Evolutionary conservation across 2,113 vertebrate genomes (phyloP).

Genomic region (Sinocyclocheilus anshuiensis): DNA sequence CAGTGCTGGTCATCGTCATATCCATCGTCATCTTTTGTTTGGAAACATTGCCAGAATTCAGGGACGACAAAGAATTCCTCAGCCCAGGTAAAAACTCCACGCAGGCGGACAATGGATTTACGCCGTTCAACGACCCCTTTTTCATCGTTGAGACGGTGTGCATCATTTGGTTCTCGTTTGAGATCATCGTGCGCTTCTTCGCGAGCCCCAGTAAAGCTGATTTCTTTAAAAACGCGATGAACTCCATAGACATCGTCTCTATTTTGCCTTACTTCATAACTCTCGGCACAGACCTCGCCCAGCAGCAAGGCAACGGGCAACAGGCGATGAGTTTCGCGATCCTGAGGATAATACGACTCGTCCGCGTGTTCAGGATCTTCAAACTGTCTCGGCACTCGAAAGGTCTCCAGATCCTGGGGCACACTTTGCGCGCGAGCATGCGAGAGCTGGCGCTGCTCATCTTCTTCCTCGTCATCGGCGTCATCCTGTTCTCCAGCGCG

Average conservation of each 20-base stretch:
- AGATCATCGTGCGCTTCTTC: constrained; percentile 95
- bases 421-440: constrained; percentile 96
- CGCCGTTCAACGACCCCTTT: constrained; percentile 96
- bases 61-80: constrained; percentile 89
- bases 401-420: constrained; percentile 97
- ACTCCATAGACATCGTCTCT: constrained; percentile 98
- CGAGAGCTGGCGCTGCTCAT: constrained; percentile 96
- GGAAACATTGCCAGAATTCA: constrained; percentile 94
- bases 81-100: constrained; percentile 81
- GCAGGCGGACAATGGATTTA: constrained; percentile 81
- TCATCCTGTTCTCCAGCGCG: constrained; percentile 98
- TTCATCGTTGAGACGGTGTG: constrained; percentile 99
- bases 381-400: constrained; percentile 98
- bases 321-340: constrained; percentile 99
- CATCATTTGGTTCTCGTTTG: constrained; percentile 99
- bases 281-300: constrained; percentile 93
- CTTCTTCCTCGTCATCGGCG: constrained; percentile 97
- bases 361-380: constrained; percentile 97
- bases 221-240: constrained; percentile 99
- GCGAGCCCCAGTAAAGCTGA: constrained; percentile 91
- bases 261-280: constrained; percentile 99
- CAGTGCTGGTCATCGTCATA: constrained; percentile 95
- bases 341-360: constrained; percentile 94
- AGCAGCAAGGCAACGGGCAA: constrained; percentile 87
- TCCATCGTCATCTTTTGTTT: constrained; percentile 98